A percentile compares a stretch with the other conserved stretches of the same genome.
These are phyloP conservation scores for Hirtodrosophila trivittata DNA, from an alignment of 2,888 invertebrate species.

Conservation along the genomic window DNA sequence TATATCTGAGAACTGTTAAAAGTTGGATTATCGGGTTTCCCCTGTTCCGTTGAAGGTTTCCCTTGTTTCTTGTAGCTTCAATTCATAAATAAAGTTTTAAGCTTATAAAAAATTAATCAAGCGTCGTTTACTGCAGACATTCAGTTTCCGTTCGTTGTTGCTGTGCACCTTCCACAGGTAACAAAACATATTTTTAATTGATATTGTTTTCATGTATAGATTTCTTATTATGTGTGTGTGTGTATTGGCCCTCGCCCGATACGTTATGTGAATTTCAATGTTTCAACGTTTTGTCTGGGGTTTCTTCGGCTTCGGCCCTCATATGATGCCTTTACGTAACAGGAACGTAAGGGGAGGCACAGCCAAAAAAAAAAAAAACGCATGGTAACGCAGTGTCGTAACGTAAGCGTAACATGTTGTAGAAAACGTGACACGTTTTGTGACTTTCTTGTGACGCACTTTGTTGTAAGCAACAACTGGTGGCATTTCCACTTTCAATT, in stretches of 20 bases:
- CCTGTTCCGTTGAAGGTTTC: not conserved
- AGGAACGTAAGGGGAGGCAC: too few relatives aligned
- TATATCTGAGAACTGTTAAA: too few relatives aligned
- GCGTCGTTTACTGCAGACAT: constrained; percentile 44
- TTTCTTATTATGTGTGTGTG: not conserved
- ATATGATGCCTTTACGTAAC: not conserved
- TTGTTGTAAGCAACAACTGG: too few relatives aligned
- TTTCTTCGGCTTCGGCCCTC: constrained; percentile 59
- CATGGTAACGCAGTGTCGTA: too few relatives aligned
- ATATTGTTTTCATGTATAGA: constrained; percentile 54
- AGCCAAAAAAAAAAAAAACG: too few relatives aligned
- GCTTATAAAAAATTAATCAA: constrained; percentile 51
- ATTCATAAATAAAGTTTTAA: constrained; percentile 3
- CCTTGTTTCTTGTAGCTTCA: not conserved
- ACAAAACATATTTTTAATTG: constrained; percentile 61
- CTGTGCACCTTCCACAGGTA: constrained; percentile 29
- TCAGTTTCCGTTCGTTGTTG: constrained; percentile 42
- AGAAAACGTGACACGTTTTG: too few relatives aligned
- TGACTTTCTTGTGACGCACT: too few relatives aligned
- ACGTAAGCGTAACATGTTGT: too few relatives aligned
- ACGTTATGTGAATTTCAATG: constrained; percentile 64
- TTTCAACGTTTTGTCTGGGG: constrained; percentile 76
- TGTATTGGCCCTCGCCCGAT: constrained; percentile 16
- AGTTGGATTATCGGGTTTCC: too few relatives aligned
- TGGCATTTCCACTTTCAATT: too few relatives aligned